Conservation (phyloP, 2,888 invertebrate genomes). For the Serrognathus titanus region DNA sequence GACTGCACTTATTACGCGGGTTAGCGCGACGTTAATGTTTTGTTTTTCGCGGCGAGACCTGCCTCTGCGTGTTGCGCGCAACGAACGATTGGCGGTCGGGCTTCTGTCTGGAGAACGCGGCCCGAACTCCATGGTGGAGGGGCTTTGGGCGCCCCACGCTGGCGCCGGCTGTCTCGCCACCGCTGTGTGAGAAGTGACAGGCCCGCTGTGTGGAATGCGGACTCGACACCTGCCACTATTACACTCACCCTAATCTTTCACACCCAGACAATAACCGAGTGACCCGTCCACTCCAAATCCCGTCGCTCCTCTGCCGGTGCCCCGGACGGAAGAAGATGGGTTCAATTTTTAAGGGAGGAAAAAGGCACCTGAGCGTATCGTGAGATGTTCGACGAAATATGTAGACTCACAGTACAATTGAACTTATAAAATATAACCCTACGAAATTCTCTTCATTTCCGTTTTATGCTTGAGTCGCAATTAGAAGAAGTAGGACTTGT, state of each 20-base stretch:
- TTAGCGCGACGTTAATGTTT: neutral
- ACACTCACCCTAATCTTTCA: constrained; percentile 26
- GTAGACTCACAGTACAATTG: no score
- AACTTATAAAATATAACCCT: no score
- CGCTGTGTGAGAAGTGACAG: constrained; percentile 54
- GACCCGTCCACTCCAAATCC: neutral
- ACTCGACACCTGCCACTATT: constrained; percentile 35
- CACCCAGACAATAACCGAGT: constrained; percentile 7
- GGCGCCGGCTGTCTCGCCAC: constrained; percentile 55
- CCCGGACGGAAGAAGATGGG: neutral
- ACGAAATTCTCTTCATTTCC: no score
- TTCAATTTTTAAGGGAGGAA: neutral
- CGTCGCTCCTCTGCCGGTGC: neutral
- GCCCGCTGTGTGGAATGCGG: constrained; percentile 53
- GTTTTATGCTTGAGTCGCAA: no score
- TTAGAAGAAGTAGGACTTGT: no score
- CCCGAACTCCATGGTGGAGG: constrained; percentile 46
- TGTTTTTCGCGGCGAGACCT: neutral
- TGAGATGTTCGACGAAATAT: no score
- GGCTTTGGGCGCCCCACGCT: constrained; percentile 57
- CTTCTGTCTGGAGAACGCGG: constrained; percentile 37
- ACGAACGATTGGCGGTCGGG: constrained; percentile 28
- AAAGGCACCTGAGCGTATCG: no score
- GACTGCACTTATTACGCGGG: neutral
- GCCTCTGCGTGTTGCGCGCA: neutral